A percentile compares a stretch with the other conserved stretches of the same genome.
Conservation (phyloP, 2,888 invertebrate genomes). For the Lepas anatifera region DNA sequence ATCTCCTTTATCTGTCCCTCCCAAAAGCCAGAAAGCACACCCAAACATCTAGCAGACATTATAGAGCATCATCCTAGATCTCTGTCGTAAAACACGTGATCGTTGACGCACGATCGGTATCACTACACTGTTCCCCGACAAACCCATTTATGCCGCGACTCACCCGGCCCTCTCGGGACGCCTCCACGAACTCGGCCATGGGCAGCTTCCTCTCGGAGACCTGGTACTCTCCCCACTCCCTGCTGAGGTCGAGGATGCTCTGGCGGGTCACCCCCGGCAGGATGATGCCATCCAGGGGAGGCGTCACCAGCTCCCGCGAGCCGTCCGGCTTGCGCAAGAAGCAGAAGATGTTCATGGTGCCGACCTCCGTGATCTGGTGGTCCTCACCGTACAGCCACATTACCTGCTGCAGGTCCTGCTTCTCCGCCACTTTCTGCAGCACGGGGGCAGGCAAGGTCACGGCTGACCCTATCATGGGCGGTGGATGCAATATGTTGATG, state of each 20-base stretch:
- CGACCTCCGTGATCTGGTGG: slow-evolving; percentile 89
- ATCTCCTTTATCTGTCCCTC: too few relatives aligned
- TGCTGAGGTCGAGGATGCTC: slow-evolving; percentile 66
- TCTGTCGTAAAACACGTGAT: too few relatives aligned
- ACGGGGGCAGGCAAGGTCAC: too few relatives aligned
- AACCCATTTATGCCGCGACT: too few relatives aligned
- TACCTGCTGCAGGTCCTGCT: slow-evolving; percentile 79
- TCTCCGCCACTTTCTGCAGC: slow-evolving; percentile 49
- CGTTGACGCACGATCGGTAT: too few relatives aligned
- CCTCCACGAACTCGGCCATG: slow-evolving; percentile 64
- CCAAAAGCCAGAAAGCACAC: too few relatives aligned
- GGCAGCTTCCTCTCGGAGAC: slow-evolving; percentile 67
- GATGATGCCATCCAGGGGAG: slow-evolving; percentile 85
- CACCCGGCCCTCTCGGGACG: slow-evolving; percentile 69
- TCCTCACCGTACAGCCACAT: slow-evolving; percentile 92
- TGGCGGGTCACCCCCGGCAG: slow-evolving; percentile 87
- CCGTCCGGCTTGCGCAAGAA: slow-evolving; percentile 76
- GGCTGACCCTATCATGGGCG: too few relatives aligned
- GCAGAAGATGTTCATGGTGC: slow-evolving; percentile 96
- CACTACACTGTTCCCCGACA: too few relatives aligned
- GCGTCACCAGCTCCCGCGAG: slow-evolving; percentile 65
- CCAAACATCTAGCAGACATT: too few relatives aligned
- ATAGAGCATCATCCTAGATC: too few relatives aligned
- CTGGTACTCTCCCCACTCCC: slow-evolving; percentile 74
- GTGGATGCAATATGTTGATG: too few relatives aligned